Evolutionary conservation across 2,797 vertebrate genomes (phyloP).

Genomic region (Helicolenus hilgendorfi): DNA sequence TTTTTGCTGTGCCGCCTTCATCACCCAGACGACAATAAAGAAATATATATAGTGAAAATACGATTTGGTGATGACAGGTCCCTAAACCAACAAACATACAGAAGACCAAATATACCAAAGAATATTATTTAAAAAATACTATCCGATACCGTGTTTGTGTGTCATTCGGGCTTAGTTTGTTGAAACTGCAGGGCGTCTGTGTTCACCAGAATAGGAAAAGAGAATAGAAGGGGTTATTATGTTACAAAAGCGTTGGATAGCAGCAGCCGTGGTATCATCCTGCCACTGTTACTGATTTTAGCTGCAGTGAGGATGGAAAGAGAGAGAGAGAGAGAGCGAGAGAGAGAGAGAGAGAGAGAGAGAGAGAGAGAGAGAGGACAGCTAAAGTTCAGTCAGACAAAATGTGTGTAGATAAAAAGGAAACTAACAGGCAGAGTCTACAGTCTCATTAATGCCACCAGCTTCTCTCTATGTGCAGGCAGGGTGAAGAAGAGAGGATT

Average conservation of each 20-base stretch:
- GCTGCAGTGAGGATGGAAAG: background rate
- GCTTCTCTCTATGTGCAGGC: background rate
- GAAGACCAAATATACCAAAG: background rate
- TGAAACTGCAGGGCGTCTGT: background rate
- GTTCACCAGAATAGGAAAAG: background rate
- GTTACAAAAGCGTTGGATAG: background rate
- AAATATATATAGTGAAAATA: background rate
- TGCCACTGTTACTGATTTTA: background rate
- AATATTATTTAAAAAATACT: background rate
- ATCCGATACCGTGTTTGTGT: background rate
- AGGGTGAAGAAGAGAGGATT: background rate
- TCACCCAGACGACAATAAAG: background rate
- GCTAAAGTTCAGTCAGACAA: background rate
- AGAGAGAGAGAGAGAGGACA: background rate
- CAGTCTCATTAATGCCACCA: background rate
- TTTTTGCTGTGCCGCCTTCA: background rate
- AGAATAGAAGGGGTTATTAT: background rate
- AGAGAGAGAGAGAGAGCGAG: background rate
- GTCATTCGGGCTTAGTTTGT: background rate
- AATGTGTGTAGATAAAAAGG: background rate
- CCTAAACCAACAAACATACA: background rate
- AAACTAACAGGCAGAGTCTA: background rate
- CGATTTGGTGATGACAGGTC: background rate
- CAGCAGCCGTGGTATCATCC: background rate
- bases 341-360: background rate